phyloP scores from a whole-genome alignment of 2,888 invertebrate genomes.

The Pycnomerus fuliginosus region DNA sequence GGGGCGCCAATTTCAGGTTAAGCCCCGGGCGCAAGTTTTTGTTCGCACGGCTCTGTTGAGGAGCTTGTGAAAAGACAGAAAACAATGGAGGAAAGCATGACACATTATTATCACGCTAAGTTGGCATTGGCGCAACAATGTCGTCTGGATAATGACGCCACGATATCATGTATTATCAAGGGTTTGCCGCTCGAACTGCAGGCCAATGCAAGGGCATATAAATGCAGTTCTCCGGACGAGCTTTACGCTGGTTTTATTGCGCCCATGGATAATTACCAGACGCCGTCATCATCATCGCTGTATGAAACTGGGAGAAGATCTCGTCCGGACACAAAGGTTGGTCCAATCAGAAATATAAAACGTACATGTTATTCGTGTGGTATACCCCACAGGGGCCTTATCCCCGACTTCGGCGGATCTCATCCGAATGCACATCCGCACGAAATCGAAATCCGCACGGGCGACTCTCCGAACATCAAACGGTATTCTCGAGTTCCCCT shows the following conservation, averaged over 20 bases:
- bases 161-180: conserved; percentile 26
- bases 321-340: too few species aligned
- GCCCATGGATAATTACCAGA: conserved; percentile 3
- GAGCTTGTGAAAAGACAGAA: conserved; percentile 34
- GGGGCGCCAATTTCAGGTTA: conserved; percentile 31
- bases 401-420: too few species aligned
- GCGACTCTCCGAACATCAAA: too few species aligned
- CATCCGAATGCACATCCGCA: too few species aligned
- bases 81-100: conserved; percentile 34
- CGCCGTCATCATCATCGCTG: too few species aligned
- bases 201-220: conserved; percentile 24
- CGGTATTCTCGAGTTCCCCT: too few species aligned
- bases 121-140: conserved; percentile 28
- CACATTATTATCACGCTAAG: conserved; percentile 38
- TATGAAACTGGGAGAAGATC: too few species aligned
- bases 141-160: conserved; percentile 22
- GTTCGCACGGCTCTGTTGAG: conserved; percentile 36
- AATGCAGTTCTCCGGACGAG: not conserved
- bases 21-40: too few species aligned
- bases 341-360: too few species aligned
- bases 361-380: too few species aligned
- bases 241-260: conserved; percentile 2
- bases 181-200: conserved; percentile 26
- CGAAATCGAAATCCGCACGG: too few species aligned
- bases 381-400: too few species aligned